Percentiles rank a stretch among this genome's conserved stretches.
Evolutionary conservation across 2,797 vertebrate species (phyloP).

Genomic region (Brotula barbata): DNA sequence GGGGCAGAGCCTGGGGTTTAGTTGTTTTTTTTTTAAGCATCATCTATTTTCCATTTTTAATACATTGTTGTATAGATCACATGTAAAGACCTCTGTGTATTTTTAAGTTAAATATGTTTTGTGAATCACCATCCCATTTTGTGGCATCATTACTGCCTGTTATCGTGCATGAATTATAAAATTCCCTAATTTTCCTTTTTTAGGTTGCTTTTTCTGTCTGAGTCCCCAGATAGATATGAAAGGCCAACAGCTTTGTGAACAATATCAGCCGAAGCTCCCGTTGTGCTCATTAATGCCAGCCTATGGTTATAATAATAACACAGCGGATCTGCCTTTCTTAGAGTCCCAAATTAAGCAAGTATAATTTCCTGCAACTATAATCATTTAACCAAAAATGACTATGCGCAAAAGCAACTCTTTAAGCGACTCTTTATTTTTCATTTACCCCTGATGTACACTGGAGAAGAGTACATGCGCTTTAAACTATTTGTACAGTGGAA

Average conservation of each 20-base stretch:
- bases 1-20: slow-evolving; percentile 2
- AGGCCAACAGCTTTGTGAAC: background rate
- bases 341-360: slow-evolving; percentile 21
- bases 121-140: background rate
- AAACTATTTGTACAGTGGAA: background rate
- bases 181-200: background rate
- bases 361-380: slow-evolving; percentile 18
- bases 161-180: background rate
- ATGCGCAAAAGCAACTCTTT: background rate
- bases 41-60: background rate
- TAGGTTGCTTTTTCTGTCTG: background rate
- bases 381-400: slow-evolving; percentile 20
- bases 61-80: background rate
- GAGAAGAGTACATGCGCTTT: background rate
- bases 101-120: background rate
- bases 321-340: background rate
- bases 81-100: background rate
- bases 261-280: background rate
- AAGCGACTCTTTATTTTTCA: no score
- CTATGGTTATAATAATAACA: slow-evolving; percentile 5
- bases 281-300: slow-evolving; percentile 12
- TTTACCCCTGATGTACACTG: background rate
- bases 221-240: background rate
- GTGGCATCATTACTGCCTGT: background rate
- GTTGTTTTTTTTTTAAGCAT: background rate